phyloP scores from a whole-genome alignment of 2,888 invertebrate genomes.

The Drosophila hamatofila region DNA sequence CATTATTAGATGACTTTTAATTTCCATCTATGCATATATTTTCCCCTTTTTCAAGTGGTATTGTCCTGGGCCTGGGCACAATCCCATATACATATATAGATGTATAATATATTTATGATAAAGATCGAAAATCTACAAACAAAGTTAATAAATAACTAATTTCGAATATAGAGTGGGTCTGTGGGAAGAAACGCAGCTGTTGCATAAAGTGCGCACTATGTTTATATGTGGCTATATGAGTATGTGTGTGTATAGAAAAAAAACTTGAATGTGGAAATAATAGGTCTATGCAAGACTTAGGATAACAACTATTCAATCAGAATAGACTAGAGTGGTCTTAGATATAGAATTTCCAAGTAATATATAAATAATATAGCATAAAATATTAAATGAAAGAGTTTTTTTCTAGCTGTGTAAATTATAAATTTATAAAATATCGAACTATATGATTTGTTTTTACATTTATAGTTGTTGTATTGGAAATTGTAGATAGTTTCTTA shows the following conservation, averaged over 20 bases:
- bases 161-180: neutral
- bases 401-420: too few relatives aligned
- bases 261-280: neutral
- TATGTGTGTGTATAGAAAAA: neutral
- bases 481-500: too few relatives aligned
- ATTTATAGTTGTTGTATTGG: too few relatives aligned
- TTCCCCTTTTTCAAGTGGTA: neutral
- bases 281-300: neutral
- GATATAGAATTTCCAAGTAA: neutral
- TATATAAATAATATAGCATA: too few relatives aligned
- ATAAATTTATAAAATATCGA: too few relatives aligned
- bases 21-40: neutral
- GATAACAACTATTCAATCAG: neutral
- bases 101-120: neutral
- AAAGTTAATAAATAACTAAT: slow-evolving; percentile 6
- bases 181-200: slow-evolving; percentile 4
- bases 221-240: neutral
- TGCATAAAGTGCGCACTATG: neutral
- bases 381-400: too few relatives aligned
- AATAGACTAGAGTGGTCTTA: neutral
- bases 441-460: too few relatives aligned
- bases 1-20: neutral
- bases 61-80: neutral
- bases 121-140: slow-evolving; percentile 2
- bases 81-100: neutral